These are phyloP conservation scores for Cynaeus angustus DNA, from an alignment of 2,888 invertebrate genomes.

Conservation along the genomic window DNA sequence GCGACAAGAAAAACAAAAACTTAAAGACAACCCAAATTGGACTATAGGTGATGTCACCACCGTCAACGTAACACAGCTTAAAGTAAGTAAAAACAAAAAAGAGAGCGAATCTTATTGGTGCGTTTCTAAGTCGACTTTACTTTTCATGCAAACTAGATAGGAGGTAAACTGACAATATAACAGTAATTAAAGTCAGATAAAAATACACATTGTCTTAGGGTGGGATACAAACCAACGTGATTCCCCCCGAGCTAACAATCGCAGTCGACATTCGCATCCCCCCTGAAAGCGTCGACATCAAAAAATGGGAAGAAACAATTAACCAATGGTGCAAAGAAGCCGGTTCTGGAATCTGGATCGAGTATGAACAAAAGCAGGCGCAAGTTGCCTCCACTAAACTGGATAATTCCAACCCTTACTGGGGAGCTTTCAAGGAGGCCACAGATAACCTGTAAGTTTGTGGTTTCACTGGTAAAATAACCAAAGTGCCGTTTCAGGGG, in stretches of 20 bases:
- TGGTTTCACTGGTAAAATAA: background rate
- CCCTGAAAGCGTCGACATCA: slow-evolving; percentile 77
- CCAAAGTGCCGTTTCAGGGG: slow-evolving; percentile 72
- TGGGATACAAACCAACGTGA: slow-evolving; percentile 92
- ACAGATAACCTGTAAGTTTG: slow-evolving; percentile 70
- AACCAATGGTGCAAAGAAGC: slow-evolving; percentile 74
- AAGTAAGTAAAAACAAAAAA: slow-evolving; percentile 70
- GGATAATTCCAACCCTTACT: slow-evolving; percentile 75
- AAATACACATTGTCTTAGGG: slow-evolving; percentile 78
- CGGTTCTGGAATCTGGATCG: slow-evolving; percentile 75
- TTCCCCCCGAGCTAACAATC: slow-evolving; percentile 86
- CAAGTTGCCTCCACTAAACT: slow-evolving; percentile 73
- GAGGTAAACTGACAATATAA: background rate
- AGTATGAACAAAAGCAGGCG: slow-evolving; percentile 74
- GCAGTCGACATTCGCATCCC: slow-evolving; percentile 83
- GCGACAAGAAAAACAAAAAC: slow-evolving; percentile 78
- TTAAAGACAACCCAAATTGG: slow-evolving; percentile 79
- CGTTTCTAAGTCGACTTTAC: background rate
- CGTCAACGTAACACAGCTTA: slow-evolving; percentile 85
- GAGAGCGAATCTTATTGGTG: no score
- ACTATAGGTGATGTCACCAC: slow-evolving; percentile 91
- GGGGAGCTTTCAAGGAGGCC: slow-evolving; percentile 75
- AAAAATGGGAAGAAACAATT: slow-evolving; percentile 74
- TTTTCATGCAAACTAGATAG: background rate
- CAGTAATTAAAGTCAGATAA: background rate